Evolutionary conservation across 1,140 invertebrate species (phyloP), one percentile per base, ranked within the genome.

Genomic region (Drosophila repleta): DNA sequence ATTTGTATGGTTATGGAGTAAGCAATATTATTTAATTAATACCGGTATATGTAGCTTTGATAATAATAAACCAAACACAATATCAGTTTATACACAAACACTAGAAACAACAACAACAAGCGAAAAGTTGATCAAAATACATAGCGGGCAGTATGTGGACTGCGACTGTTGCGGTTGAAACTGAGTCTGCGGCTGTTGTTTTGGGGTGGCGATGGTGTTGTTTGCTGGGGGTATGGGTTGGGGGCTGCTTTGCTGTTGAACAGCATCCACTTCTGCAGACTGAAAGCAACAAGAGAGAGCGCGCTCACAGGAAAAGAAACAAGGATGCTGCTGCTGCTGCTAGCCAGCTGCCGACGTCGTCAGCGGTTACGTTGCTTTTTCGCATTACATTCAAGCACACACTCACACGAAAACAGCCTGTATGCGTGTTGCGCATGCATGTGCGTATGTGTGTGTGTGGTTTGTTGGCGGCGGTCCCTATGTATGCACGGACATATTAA

Each of bases 311-410:
- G 82, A 85, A 82, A 81, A 55, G 72, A 81, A 82, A 80, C 60
- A 79, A 79, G 77, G 77, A 87, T 87, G 74, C 64, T 83, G 55
- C 60, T 71, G 46, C 69, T 72, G 62, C 60, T 77, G 55, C 63
- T 57, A 61, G 60, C 56, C 24, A 67, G 51, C 77, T 85, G 82
- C 74, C 66, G 60, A 65, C 66, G 55, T 55, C 48, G 70, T 65
- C 82, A 87, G 79, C 75, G 83, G 83, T 85, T 85, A 85, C 82
- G 83, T 84, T 84, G 70, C 64, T 57, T 67, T 64, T 70, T 78
- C 52, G 29, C 61, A 65, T 71, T 49, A 52, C 35, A 56, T 49
- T 41, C 41, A 68, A 41, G 49, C 57, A 62, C 35, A 55, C 69
- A 61, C 24, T 35, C 32, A 52, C 39, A 46, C 48, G 17, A 6